These are phyloP conservation scores for Melanaphis sacchari DNA, from an alignment of 1,140 invertebrate genomes.

Conservation along the genomic window DNA sequence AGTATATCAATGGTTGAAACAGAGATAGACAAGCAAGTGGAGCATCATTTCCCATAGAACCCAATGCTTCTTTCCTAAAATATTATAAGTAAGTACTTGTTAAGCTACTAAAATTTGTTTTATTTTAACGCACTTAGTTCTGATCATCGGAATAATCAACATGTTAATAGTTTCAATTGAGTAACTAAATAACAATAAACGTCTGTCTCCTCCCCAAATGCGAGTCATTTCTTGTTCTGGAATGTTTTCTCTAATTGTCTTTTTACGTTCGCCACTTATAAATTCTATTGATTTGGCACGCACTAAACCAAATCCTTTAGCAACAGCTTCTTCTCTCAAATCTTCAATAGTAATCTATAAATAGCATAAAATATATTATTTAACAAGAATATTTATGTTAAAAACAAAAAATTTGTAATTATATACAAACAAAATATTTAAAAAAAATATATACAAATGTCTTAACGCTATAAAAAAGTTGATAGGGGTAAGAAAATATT, in stretches of 20 bases:
- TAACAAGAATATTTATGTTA: background rate
- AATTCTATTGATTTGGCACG: constrained; percentile 60
- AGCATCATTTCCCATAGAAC: constrained; percentile 99
- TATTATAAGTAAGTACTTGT: background rate
- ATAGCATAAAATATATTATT: background rate
- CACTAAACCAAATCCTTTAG: constrained; percentile 58
- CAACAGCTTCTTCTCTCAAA: constrained; percentile 66
- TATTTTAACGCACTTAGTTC: constrained; percentile 80
- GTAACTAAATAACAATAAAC: constrained; percentile 91
- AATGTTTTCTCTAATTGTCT: constrained; percentile 59
- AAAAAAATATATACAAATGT: background rate
- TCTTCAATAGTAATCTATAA: constrained; percentile 75
- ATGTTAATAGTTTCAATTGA: constrained; percentile 95
- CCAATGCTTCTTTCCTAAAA: constrained; percentile 94
- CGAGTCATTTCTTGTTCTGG: constrained; percentile 62
- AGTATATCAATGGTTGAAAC: constrained; percentile 93
- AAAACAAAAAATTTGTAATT: background rate
- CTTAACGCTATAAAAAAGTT: background rate
- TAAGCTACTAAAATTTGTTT: background rate
- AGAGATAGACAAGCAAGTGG: constrained; percentile 94
- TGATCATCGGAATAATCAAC: constrained; percentile 94
- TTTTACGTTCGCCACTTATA: constrained; percentile 60
- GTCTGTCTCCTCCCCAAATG: constrained; percentile 77
- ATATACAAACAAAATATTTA: background rate
- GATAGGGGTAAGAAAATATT: background rate